Evolutionary conservation across 2,113 vertebrate genomes (phyloP).

Genomic region (Charadrius vociferus): DNA sequence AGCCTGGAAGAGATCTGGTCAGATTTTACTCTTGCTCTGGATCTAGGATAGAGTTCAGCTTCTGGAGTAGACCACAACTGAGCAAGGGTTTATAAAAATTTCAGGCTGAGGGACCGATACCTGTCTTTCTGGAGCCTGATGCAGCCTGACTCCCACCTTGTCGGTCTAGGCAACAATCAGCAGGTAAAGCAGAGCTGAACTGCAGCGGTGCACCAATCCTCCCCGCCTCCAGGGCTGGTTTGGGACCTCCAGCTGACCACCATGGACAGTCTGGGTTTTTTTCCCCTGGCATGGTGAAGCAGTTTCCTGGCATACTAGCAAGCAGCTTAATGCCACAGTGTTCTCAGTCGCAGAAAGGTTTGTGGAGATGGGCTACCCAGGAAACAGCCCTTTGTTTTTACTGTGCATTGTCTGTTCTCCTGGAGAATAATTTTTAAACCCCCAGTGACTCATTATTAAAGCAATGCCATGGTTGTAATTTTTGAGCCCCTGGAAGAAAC

Average conservation of each 20-base stretch:
- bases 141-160: background rate
- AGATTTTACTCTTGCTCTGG: background rate
- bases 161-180: background rate
- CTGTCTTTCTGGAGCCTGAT: background rate
- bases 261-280: background rate
- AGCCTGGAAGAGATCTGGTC: background rate
- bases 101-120: background rate
- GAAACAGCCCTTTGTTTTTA: constrained; percentile 53
- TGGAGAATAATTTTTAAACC: background rate
- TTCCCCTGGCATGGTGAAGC: background rate
- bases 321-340: constrained; percentile 57
- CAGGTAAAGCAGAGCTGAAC: background rate
- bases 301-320: constrained; percentile 73
- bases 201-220: background rate
- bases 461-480: background rate
- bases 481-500: background rate
- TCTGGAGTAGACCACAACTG: background rate
- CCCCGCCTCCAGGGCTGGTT: background rate
- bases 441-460: background rate
- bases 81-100: background rate
- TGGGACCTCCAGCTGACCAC: background rate
- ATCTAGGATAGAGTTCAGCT: background rate
- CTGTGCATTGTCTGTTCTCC: background rate
- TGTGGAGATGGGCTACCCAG: constrained; percentile 15
- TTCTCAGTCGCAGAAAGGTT: constrained; percentile 23